Percentiles rank a stretch among this genome's conserved stretches.
Evolutionary conservation across 2,888 invertebrate species (phyloP).

Genomic region (Monopis laevigella): DNA sequence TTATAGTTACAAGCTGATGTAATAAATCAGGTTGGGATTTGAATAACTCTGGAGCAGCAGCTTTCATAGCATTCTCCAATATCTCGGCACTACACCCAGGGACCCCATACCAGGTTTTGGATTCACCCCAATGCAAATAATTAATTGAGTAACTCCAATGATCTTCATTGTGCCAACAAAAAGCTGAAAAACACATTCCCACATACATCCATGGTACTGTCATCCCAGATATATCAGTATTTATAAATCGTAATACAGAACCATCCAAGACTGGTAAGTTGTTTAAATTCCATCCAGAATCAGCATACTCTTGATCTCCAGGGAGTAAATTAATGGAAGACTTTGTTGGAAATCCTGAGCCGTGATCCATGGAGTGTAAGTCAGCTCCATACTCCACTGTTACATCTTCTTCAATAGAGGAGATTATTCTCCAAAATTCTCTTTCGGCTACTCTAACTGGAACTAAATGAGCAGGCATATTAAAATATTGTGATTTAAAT

Average conservation of each 20-base stretch:
- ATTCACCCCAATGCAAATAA: conserved; percentile 84
- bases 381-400: conserved; percentile 84
- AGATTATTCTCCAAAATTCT: conserved; percentile 82
- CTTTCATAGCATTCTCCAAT: conserved; percentile 76
- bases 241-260: conserved; percentile 77
- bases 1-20: conserved; percentile 81
- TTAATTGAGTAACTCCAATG: conserved; percentile 88
- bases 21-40: conserved; percentile 77
- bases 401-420: conserved; percentile 77
- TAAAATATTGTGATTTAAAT: conserved; percentile 80
- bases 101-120: conserved; percentile 86
- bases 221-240: conserved; percentile 79
- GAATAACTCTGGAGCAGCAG: conserved; percentile 78
- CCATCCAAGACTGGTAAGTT: conserved; percentile 77
- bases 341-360: conserved; percentile 79
- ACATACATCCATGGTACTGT: conserved; percentile 86
- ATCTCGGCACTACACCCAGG: conserved; percentile 74
- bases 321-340: conserved; percentile 68
- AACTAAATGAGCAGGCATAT: conserved; percentile 73
- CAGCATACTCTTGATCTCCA: conserved; percentile 71
- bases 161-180: conserved; percentile 87
- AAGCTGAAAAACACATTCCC: conserved; percentile 85
- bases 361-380: conserved; percentile 78
- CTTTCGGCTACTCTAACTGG: conserved; percentile 71
- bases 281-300: conserved; percentile 81